Evolutionary conservation across 1,140 invertebrate species (phyloP).

Genomic region (Acyrthosiphon pisum): DNA sequence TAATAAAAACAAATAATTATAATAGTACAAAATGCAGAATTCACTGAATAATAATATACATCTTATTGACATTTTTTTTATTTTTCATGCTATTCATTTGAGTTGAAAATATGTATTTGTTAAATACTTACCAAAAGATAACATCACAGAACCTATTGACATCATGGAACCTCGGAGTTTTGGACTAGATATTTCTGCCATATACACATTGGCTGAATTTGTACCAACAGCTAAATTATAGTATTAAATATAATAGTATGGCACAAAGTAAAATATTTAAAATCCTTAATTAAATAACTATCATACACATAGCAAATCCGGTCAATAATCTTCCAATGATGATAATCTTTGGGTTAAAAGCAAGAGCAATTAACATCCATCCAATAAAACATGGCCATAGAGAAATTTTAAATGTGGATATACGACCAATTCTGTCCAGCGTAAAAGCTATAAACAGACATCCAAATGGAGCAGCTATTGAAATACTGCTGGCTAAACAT

Average conservation of each 20-base stretch:
- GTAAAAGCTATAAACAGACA: slow-evolving; percentile 67
- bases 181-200: slow-evolving; percentile 69
- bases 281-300: background rate
- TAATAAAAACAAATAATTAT: background rate
- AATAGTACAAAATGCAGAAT: background rate
- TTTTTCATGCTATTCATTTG: no score
- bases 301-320: slow-evolving; percentile 67
- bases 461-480: slow-evolving; percentile 67
- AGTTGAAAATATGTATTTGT: background rate
- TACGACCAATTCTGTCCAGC: slow-evolving; percentile 71
- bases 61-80: no score
- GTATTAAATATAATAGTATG: background rate
- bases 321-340: slow-evolving; percentile 71
- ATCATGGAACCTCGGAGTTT: slow-evolving; percentile 69
- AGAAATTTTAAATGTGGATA: slow-evolving; percentile 70
- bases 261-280: background rate
- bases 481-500: slow-evolving; percentile 67
- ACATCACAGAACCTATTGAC: slow-evolving; percentile 66
- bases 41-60: no score
- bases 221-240: slow-evolving; percentile 65
- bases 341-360: slow-evolving; percentile 65
- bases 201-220: slow-evolving; percentile 70
- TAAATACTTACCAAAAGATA: slow-evolving; percentile 65
- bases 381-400: slow-evolving; percentile 70
- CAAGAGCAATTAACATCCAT: slow-evolving; percentile 69